Evolutionary conservation across 1,140 invertebrate species (phyloP), one percentile per base, ranked within the genome.

Genomic region (Babylonia areolata): DNA sequence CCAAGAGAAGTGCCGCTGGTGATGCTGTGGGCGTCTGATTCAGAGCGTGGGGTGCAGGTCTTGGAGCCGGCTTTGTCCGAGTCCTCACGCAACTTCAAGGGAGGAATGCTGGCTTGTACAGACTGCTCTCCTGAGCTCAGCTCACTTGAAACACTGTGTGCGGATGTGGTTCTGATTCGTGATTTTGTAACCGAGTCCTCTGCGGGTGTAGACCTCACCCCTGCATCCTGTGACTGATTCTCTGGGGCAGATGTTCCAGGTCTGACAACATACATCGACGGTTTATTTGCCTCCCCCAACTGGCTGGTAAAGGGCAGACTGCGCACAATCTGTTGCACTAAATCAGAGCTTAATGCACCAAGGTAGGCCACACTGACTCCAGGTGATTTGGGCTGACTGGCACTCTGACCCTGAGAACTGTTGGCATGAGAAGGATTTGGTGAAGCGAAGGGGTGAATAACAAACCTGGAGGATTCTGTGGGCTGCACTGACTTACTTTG

Each of bases 21-120:
- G 6, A 89, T 69, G 85, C 88, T 90, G 64, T 86, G 84, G 35
- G 64, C 83, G 33, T 90, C 87, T 3, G 87, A 90, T 77, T 88
- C 89, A 15, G 64, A 78, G 28, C 85, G 46, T 20, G 77, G 85
- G 35, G 85, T 86, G 35, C 39, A n/a, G 3, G 54, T 64, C 31
- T 79, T 86, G 9, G 54, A 46, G 46, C 78, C 35, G 20, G 40
- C 64, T 40, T 46, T 31, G 31, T 81, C 54, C 23, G 69, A 46
- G 3, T 37, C 54, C 58, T n/a, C 58, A 51, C 54, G 31, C 84
- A 85, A 17, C 17, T 78, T 33, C 75, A 69, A 64, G 17, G 79
- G 54, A 58, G 78, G 85, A 42, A 81, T 28, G 12, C 58, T 40
- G 46, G 85, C 11, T 35, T 31, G 0, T 28, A 80, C 15, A 33